A percentile compares a stretch with the other conserved stretches of the same genome.
phyloP scores from a whole-genome alignment of 2,888 invertebrate genomes.

The Cheilosia soror region DNA sequence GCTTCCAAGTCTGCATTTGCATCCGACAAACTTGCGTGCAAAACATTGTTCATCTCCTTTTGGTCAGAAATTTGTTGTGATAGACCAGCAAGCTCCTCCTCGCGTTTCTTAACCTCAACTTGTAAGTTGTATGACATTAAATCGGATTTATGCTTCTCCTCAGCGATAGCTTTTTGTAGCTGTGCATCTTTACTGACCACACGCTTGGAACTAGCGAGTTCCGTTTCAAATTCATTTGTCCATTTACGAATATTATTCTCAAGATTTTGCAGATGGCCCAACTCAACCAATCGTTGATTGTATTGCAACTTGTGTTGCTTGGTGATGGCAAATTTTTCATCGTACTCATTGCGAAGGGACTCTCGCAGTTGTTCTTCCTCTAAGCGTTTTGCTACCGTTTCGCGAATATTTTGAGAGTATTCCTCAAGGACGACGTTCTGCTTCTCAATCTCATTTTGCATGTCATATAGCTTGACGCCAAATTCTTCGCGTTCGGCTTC shows the following conservation, averaged over 20 bases:
- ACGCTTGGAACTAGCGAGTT: slow-evolving; percentile 82
- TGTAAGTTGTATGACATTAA: slow-evolving; percentile 88
- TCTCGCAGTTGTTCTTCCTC: slow-evolving; percentile 81
- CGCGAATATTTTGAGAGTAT: slow-evolving; percentile 83
- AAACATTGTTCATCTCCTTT: slow-evolving; percentile 86
- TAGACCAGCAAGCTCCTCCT: slow-evolving; percentile 86
- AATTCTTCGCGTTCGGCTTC: slow-evolving; percentile 82
- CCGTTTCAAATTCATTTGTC: slow-evolving; percentile 81
- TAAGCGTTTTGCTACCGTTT: slow-evolving; percentile 81
- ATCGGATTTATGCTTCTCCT: slow-evolving; percentile 84
- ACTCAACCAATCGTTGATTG: slow-evolving; percentile 80
- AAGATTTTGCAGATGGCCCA: slow-evolving; percentile 80
- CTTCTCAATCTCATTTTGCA: slow-evolving; percentile 84
- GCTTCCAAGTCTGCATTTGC: slow-evolving; percentile 90
- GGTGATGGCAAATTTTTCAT: slow-evolving; percentile 78
- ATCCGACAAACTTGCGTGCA: slow-evolving; percentile 86
- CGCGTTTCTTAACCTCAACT: slow-evolving; percentile 89
- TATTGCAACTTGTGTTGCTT: slow-evolving; percentile 80
- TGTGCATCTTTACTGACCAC: slow-evolving; percentile 82
- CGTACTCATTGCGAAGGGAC: slow-evolving; percentile 81
- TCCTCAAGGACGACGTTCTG: slow-evolving; percentile 84
- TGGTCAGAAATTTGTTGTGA: slow-evolving; percentile 88
- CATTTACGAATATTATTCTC: slow-evolving; percentile 82
- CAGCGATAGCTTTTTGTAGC: slow-evolving; percentile 82
- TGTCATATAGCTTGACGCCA: slow-evolving; percentile 84